Evolutionary conservation across 2,113 vertebrate genomes (phyloP).

Genomic region (Oncorhynchus kisutch): DNA sequence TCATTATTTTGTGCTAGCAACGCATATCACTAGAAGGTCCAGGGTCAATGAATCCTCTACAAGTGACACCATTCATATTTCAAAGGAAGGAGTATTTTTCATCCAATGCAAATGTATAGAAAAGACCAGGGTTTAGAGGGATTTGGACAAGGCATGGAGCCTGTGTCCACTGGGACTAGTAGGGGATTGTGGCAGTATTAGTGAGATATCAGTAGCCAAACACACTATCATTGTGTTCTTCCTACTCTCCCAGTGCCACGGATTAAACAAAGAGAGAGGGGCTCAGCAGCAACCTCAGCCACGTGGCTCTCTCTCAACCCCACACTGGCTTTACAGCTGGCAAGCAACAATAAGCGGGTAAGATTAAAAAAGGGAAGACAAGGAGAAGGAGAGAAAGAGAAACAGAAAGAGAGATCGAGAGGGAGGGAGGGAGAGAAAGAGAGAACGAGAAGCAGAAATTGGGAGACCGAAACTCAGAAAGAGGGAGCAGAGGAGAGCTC

Average conservation of each 20-base stretch:
- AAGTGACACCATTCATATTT: too few species aligned
- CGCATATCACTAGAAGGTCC: too few species aligned
- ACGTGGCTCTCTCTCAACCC: background rate
- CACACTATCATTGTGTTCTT: background rate
- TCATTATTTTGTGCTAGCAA: too few species aligned
- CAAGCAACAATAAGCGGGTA: background rate
- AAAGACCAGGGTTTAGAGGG: background rate
- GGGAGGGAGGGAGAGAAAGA: too few species aligned
- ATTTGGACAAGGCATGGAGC: background rate
- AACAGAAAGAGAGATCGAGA: too few species aligned
- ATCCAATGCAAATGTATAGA: background rate
- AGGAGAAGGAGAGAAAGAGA: background rate
- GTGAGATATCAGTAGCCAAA: constrained; percentile 1
- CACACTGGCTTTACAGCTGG: background rate
- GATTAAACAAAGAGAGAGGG: background rate
- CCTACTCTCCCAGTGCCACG: background rate
- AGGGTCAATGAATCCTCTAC: too few species aligned
- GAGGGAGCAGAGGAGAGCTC: too few species aligned
- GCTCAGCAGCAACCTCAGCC: too few species aligned
- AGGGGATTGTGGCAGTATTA: background rate
- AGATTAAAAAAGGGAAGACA: background rate
- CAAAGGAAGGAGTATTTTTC: background rate
- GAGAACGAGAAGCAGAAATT: too few species aligned
- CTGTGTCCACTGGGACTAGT: background rate
- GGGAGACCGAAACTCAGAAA: too few species aligned